Percentiles rank a stretch among this genome's conserved stretches.
Conservation (phyloP, 2,113 vertebrate species). For the zebrafish (Danio rerio) region DNA sequence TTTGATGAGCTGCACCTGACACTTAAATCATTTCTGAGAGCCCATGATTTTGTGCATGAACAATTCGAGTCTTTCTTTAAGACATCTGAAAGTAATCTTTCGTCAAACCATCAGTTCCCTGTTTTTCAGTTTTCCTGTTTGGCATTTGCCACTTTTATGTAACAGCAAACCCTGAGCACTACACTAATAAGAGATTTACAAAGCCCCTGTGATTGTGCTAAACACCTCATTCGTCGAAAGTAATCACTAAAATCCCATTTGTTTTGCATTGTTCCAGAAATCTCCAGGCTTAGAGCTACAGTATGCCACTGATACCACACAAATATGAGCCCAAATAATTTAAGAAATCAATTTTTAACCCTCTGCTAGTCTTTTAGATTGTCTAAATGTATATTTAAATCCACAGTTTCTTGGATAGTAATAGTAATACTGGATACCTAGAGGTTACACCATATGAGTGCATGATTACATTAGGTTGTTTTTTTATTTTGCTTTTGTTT, state of each 20-base stretch:
- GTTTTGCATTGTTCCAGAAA: not conserved
- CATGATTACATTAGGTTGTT: no score
- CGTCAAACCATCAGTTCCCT: slow-evolving; percentile 29
- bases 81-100: slow-evolving; percentile 57
- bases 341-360: no score
- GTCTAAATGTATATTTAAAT: no score
- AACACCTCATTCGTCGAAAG: not conserved
- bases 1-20: slow-evolving; percentile 32
- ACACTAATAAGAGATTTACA: slow-evolving; percentile 2
- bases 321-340: slow-evolving; percentile 18
- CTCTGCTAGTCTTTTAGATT: no score
- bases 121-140: slow-evolving; percentile 17
- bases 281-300: slow-evolving; percentile 19
- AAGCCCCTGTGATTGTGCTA: not conserved
- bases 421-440: no score
- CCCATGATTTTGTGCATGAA: not conserved
- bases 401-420: no score
- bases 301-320: slow-evolving; percentile 17
- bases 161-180: slow-evolving; percentile 17
- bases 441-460: no score
- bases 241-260: not conserved
- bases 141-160: slow-evolving; percentile 28
- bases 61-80: slow-evolving; percentile 22
- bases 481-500: no score
- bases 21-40: not conserved